phyloP scores from a whole-genome alignment of 2,888 invertebrate genomes.

The Eupithecia abbreviata region DNA sequence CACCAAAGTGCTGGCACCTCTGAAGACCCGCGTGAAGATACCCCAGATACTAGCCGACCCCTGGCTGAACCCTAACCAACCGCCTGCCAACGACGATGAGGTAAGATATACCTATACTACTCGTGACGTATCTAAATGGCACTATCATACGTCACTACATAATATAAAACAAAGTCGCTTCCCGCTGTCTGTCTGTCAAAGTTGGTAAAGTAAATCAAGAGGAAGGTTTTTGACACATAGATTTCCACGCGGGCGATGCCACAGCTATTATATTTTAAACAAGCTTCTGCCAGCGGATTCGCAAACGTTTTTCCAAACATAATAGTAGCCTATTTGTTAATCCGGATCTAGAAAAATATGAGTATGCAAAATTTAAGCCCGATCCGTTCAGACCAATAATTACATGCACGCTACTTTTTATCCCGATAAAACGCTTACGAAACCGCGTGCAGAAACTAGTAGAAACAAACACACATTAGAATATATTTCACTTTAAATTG shows the following conservation, averaged over 20 bases:
- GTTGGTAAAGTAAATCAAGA: too few species aligned
- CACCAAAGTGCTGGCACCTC: conserved; percentile 87
- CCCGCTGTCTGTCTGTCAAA: too few species aligned
- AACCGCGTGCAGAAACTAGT: background rate
- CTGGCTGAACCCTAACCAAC: conserved; percentile 84
- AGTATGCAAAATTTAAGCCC: too few species aligned
- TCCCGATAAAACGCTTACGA: too few species aligned
- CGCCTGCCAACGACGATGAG: conserved; percentile 68
- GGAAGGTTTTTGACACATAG: too few species aligned
- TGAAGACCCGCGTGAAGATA: conserved; percentile 86
- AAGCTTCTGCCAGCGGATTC: background rate
- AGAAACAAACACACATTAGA: background rate
- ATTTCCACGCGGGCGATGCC: too few species aligned
- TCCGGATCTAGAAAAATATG: too few species aligned
- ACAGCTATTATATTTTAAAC: background rate
- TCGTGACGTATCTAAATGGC: background rate
- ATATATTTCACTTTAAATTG: background rate
- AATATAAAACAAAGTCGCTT: too few species aligned
- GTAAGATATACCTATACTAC: conserved; percentile 18
- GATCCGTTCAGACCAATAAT: too few species aligned
- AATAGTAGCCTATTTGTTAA: background rate
- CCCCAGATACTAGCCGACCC: conserved; percentile 86
- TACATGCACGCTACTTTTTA: background rate
- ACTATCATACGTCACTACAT: background rate
- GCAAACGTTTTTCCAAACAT: background rate